Percentiles rank a stretch among this genome's conserved stretches.
phyloP scores from a whole-genome alignment of 2,113 vertebrate genomes.

The Carassius gibelio region DNA sequence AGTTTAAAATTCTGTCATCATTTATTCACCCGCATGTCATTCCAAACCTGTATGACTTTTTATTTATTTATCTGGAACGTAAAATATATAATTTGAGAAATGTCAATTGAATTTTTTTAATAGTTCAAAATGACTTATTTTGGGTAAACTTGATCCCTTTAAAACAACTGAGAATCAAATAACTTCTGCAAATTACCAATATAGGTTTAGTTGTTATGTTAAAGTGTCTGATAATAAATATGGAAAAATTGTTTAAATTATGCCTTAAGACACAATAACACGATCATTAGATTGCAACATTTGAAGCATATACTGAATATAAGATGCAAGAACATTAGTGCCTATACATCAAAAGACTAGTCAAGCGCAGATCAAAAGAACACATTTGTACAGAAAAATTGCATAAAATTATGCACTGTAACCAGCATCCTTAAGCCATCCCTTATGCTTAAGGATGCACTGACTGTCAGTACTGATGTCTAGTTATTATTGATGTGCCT shows the following conservation, averaged over 20 bases:
- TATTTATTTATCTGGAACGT: too few relatives aligned
- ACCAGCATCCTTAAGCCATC: slow-evolving; percentile 62
- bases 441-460: slow-evolving; percentile 63
- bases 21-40: background rate
- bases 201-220: background rate
- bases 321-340: background rate
- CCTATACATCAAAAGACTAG: background rate
- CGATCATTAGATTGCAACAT: background rate
- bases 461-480: slow-evolving; percentile 66
- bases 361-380: background rate
- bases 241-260: background rate
- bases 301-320: background rate
- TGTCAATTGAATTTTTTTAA: background rate
- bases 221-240: background rate
- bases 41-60: too few relatives aligned
- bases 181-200: too few relatives aligned
- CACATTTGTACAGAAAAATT: background rate
- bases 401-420: slow-evolving; percentile 32
- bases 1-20: background rate
- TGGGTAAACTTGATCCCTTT: background rate
- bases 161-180: background rate
- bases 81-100: too few relatives aligned
- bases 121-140: background rate
- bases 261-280: background rate
- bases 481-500: slow-evolving; percentile 73